phyloP scores from a whole-genome alignment of 1,140 invertebrate genomes.

The Drosophila trapezifrons region DNA sequence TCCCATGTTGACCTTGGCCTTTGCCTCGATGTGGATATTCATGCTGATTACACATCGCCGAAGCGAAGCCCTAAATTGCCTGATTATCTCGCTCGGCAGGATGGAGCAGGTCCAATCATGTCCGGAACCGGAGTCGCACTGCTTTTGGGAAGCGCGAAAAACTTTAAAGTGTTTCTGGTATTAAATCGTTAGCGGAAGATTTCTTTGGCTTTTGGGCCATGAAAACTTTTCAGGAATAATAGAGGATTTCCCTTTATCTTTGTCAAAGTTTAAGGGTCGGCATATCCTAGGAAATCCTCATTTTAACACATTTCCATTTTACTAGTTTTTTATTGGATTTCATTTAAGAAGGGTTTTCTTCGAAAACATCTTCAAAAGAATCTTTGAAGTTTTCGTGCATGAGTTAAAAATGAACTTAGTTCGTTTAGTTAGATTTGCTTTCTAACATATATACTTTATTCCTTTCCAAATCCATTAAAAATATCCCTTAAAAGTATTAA shows the following conservation, averaged over 20 bases:
- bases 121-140: constrained; percentile 3
- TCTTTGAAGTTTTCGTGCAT: not conserved
- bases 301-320: not conserved
- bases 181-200: constrained; percentile 20
- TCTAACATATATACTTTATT: not conserved
- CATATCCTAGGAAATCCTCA: not conserved
- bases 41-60: constrained; percentile 63
- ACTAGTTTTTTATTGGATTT: not conserved
- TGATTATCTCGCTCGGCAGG: constrained; percentile 49
- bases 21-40: constrained; percentile 39
- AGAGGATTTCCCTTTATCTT: constrained; percentile 7
- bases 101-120: constrained; percentile 15
- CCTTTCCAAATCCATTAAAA: not conserved
- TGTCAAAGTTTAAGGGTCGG: not conserved
- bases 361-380: not conserved
- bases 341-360: not conserved
- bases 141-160: not conserved
- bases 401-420: not conserved
- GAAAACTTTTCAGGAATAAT: constrained; percentile 19
- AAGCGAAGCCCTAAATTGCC: constrained; percentile 58
- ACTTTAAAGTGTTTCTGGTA: constrained; percentile 35
- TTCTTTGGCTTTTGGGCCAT: not conserved
- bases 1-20: constrained; percentile 74
- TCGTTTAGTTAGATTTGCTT: not conserved
- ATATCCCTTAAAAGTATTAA: no score